phyloP scores from a whole-genome alignment of 2,888 invertebrate species.

The Spodoptera picta region DNA sequence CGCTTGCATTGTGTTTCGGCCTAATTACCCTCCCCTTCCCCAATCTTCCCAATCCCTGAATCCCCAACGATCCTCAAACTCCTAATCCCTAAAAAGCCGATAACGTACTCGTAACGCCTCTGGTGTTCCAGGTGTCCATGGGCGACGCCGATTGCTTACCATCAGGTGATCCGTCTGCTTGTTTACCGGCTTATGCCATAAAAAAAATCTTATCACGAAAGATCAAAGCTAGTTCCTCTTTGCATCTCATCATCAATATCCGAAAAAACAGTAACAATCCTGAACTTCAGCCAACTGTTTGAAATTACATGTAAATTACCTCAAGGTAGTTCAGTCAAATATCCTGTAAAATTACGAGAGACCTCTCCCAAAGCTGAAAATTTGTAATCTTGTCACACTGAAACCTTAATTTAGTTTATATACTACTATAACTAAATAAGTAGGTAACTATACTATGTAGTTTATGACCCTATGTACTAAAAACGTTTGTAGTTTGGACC shows the following conservation, averaged over 20 bases:
- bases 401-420: slow-evolving; percentile 41
- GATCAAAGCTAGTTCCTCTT: background rate
- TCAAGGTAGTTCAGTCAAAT: slow-evolving; percentile 45
- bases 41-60: no score
- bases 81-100: no score
- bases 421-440: slow-evolving; percentile 35
- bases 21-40: no score
- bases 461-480: slow-evolving; percentile 11
- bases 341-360: slow-evolving; percentile 39
- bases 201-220: no score
- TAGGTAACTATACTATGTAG: background rate
- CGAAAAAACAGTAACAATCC: slow-evolving; percentile 35
- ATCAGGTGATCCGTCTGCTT: no score
- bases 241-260: slow-evolving; percentile 32
- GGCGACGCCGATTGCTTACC: no score
- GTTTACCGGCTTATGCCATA: no score
- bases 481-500: background rate
- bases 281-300: background rate
- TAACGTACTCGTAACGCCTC: no score
- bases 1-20: no score
- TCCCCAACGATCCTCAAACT: no score
- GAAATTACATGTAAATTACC: slow-evolving; percentile 41
- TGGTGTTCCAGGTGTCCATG: no score
- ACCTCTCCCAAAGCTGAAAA: slow-evolving; percentile 38
- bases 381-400: slow-evolving; percentile 46